Conservation (phyloP, 2,888 invertebrate species). For the Nomada ruficornis region DNA sequence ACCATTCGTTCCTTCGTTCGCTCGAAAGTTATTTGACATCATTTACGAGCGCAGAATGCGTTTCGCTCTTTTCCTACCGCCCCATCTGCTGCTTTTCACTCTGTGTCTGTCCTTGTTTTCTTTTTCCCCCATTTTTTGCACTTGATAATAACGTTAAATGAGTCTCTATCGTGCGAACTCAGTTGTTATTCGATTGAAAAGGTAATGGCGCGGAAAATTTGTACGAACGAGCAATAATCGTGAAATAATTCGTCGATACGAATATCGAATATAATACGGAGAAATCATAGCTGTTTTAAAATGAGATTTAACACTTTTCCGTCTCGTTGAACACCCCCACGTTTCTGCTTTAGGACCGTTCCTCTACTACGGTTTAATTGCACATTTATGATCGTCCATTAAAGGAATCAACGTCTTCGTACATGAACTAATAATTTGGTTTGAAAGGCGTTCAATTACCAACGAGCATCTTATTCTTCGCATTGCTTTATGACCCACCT, state of each 20-base stretch:
- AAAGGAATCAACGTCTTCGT: not conserved
- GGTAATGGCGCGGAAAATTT: conserved; percentile 52
- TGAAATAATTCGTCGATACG: conserved; percentile 12
- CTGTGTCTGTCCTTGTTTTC: conserved; percentile 1
- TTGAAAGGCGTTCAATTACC: not conserved
- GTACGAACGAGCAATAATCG: conserved; percentile 29
- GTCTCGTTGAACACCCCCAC: not conserved
- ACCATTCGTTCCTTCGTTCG: conserved; percentile 77
- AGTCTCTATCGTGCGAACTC: conserved; percentile 30
- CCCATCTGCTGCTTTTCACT: conserved; percentile 31
- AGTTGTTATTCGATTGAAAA: conserved; percentile 50
- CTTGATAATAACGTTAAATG: conserved; percentile 65
- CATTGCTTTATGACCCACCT: too few relatives aligned
- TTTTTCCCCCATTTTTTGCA: not conserved
- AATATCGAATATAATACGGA: not conserved
- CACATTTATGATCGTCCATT: not conserved
- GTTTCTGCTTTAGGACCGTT: not conserved
- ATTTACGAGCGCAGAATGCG: conserved; percentile 79
- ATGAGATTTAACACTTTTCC: conserved; percentile 5
- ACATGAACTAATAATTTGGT: not conserved
- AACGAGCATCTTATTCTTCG: too few relatives aligned
- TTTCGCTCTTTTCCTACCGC: conserved; percentile 67
- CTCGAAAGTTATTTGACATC: conserved; percentile 82
- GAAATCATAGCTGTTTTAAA: not conserved
- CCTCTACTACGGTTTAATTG: conserved; percentile 2